phyloP scores from a whole-genome alignment of 2,888 invertebrate genomes.

The Dryocosmus kuriphilus region DNA sequence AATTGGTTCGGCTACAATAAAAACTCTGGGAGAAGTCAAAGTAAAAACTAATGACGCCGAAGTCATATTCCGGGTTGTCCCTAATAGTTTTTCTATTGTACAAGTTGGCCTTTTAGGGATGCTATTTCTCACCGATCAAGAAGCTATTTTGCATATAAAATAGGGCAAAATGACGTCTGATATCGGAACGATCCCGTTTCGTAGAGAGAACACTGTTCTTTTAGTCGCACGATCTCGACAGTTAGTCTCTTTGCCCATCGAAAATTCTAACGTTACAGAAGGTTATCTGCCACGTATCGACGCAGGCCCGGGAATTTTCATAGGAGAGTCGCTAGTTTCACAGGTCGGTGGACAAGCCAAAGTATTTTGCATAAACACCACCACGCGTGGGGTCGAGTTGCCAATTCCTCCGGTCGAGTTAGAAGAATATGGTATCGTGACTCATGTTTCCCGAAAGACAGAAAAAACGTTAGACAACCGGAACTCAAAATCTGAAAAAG shows the following conservation, averaged over 20 bases:
- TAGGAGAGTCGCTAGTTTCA: no score
- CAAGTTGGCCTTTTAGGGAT: not conserved
- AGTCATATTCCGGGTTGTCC: not conserved
- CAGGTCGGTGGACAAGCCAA: no score
- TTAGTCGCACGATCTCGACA: not conserved
- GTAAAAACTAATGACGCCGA: not conserved
- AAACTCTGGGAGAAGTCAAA: not conserved
- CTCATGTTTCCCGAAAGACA: no score
- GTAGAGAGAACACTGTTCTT: not conserved
- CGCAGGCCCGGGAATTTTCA: no score
- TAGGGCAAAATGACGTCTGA: not conserved
- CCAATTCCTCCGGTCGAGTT: no score
- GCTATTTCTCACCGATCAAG: not conserved
- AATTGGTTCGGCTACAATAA: not conserved
- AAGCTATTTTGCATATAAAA: not conserved
- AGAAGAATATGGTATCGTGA: no score
- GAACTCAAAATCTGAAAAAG: no score
- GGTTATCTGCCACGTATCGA: not conserved
- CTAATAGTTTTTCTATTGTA: not conserved
- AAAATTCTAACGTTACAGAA: not conserved
- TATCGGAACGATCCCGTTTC: not conserved
- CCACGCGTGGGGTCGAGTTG: no score
- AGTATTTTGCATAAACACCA: no score
- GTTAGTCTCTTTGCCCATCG: not conserved
- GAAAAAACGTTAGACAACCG: no score